Base-by-base conservation (phyloP, 2,888 invertebrate genomes). In the Cosmia pyralina region DNA sequence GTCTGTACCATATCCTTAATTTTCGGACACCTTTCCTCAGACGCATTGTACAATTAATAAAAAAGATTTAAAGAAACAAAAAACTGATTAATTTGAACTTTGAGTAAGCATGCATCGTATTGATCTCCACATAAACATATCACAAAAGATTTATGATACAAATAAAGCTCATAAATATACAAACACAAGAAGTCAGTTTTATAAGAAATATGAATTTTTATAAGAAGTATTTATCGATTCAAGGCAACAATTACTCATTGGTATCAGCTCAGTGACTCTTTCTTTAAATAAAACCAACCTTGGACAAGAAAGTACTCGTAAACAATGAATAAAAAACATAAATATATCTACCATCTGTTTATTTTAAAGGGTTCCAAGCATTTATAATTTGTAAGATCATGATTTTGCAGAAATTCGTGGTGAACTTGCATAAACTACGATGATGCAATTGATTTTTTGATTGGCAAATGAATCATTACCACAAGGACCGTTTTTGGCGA, bases 221-320 rank as follows among this genome's bases (percentile, higher is more conserved):
- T 81, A 83, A 74, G 74, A 64, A 60, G 64, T 69, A 80, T 83
- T 88, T 87, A 87, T 83, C 85, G 88, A 88, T 87, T 87, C 91
- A 91, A 90, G 89, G 91, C 75, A 72, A 85, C 75, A 84, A 85
- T 92, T 90, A 91, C 89, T 92, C 92, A 92, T 89, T 77, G 53
- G 81, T 89, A 89, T 89, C 88, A 82, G 69, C 77, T 64, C 65
- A 64, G 69, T 68, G 82, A 72, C 58, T 87, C 84, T 85, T 90
- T 89, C 89, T 91, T 91, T 89, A 88, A 90, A 91, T 90, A 91
- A 87, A 87, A 81, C 67, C 72, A 78, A 75, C 89, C 89, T 89
- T 89, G 88, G 63, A 60, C 70, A 78, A 82, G 75, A 86, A 86
- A 86, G 81, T 86, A 59, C 64, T 62, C 76, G 79, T 85, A 86